phyloP scores from a whole-genome alignment of 2,797 vertebrate species.

The Molossus molossus region DNA sequence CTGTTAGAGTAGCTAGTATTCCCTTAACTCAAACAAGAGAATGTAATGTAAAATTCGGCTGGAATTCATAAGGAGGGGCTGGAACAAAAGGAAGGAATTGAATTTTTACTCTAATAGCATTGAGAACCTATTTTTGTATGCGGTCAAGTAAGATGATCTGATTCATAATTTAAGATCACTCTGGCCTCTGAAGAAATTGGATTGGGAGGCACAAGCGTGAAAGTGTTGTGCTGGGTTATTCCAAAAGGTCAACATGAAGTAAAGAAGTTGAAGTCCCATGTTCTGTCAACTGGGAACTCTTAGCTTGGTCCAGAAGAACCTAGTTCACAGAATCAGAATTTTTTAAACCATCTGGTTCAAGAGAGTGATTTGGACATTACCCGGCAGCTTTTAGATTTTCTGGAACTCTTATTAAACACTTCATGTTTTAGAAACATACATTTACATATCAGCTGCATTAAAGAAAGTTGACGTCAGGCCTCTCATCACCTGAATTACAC shows the following conservation, averaged over 20 bases:
- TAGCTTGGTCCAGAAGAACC: not conserved
- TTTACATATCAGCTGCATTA: not conserved
- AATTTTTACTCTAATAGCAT: not conserved
- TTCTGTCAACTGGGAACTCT: not conserved
- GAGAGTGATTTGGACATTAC: not conserved
- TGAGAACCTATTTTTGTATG: not conserved
- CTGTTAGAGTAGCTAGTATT: not conserved
- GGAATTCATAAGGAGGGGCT: not conserved
- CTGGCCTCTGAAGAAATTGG: not conserved
- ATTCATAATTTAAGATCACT: conserved; percentile 1
- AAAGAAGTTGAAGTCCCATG: not conserved
- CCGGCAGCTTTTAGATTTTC: not conserved
- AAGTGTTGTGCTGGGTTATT: not conserved
- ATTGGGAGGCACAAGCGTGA: not conserved
- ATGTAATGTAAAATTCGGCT: not conserved
- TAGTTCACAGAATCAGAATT: not conserved
- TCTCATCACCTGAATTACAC: not conserved
- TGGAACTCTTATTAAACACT: conserved; percentile 12
- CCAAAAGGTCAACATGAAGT: not conserved
- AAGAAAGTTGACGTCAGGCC: not conserved
- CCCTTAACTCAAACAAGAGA: not conserved
- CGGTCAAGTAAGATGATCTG: not conserved
- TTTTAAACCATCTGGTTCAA: conserved; percentile 16
- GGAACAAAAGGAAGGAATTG: not conserved
- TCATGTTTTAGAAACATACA: conserved; percentile 21